Conservation (phyloP, 2,797 vertebrate genomes). For the Trachurus trachurus region DNA sequence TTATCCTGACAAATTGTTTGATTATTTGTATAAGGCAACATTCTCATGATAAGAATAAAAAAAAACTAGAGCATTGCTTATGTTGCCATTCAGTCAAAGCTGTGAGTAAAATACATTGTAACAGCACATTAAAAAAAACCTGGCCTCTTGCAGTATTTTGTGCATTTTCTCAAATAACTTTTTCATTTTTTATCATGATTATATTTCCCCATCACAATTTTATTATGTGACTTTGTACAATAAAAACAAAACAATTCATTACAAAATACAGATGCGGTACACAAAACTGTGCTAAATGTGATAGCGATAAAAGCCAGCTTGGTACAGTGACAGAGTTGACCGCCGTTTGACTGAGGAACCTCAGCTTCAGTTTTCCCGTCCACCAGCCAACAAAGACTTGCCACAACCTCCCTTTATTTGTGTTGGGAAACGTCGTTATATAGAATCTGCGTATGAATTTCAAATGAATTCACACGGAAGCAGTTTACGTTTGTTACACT, state of each 20-base stretch:
- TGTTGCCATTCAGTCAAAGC: too few species aligned
- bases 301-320: constrained; percentile 74
- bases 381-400: constrained; percentile 35
- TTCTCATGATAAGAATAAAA: too few species aligned
- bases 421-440: not conserved
- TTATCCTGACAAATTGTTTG: too few species aligned
- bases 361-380: constrained; percentile 18
- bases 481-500: constrained; percentile 57
- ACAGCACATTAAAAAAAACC: too few species aligned
- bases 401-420: constrained; percentile 26
- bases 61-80: too few species aligned
- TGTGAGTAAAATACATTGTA: too few species aligned
- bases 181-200: too few species aligned
- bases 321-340: constrained; percentile 21
- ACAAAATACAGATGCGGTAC: constrained; percentile 90
- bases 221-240: constrained; percentile 86
- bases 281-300: constrained; percentile 91
- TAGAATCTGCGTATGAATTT: constrained; percentile 31
- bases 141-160: too few species aligned
- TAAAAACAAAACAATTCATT: constrained; percentile 75
- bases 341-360: constrained; percentile 34
- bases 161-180: not conserved
- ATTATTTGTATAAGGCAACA: too few species aligned
- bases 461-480: constrained; percentile 20
- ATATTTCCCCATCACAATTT: constrained; percentile 79